Percentiles rank a stretch among this genome's conserved stretches.
phyloP scores from a whole-genome alignment of 2,113 vertebrate species.

The Percopsis transmontana region DNA sequence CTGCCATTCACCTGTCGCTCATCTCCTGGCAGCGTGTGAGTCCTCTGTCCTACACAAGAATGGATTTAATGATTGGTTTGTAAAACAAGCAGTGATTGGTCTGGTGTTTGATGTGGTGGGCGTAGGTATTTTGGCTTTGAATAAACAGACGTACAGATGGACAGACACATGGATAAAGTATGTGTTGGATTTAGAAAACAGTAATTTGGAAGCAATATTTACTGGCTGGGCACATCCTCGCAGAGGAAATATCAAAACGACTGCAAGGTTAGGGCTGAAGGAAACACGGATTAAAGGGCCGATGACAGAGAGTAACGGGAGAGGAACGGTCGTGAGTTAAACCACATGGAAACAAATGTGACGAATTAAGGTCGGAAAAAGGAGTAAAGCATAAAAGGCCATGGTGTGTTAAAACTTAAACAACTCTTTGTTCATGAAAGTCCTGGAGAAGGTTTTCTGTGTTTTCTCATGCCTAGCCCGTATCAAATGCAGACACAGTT shows the following conservation, averaged over 20 bases:
- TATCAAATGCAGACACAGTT: constrained; percentile 2
- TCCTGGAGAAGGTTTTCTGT: constrained; percentile 2
- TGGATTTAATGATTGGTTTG: neutral
- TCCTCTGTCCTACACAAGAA: neutral
- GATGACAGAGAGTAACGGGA: neutral
- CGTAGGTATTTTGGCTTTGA: neutral
- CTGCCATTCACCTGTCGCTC: neutral
- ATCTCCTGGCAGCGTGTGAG: neutral
- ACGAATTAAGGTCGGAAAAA: neutral
- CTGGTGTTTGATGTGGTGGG: constrained; percentile 3
- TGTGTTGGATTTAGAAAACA: constrained; percentile 20
- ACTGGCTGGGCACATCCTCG: constrained; percentile 2
- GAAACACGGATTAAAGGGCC: neutral
- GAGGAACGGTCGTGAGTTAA: constrained; percentile 21
- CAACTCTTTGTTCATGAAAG: neutral
- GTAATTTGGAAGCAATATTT: neutral
- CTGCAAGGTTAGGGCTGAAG: constrained; percentile 1
- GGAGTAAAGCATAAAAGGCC: neutral
- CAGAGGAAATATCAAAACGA: constrained; percentile 24
- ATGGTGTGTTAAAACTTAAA: constrained; percentile 5
- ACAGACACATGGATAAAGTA: constrained; percentile 8
- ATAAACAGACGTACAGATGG: constrained; percentile 18
- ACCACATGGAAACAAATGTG: neutral
- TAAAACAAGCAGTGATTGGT: neutral
- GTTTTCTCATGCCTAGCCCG: neutral